Conservation (phyloP, 2,797 vertebrate species). For the Tragelaphus oryx region DNA sequence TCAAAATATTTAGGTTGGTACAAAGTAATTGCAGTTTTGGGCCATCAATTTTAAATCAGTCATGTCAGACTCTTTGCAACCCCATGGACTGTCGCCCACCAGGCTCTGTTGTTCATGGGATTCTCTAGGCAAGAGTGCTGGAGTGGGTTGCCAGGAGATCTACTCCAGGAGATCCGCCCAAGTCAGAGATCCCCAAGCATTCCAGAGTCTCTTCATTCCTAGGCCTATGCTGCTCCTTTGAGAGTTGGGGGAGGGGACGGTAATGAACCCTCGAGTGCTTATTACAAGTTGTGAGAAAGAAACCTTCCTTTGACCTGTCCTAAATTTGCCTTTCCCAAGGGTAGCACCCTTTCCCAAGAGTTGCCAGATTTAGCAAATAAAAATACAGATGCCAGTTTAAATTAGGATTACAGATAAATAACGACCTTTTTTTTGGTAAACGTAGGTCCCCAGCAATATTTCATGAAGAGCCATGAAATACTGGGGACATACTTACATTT, state of each 20-base stretch:
- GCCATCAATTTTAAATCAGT: neutral
- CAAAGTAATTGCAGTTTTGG: neutral
- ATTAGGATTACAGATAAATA: neutral
- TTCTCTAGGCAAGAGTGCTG: neutral
- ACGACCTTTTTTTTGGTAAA: neutral
- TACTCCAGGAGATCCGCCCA: neutral
- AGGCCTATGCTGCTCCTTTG: neutral
- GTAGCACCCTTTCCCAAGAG: neutral
- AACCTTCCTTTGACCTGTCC: neutral
- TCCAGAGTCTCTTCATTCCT: neutral
- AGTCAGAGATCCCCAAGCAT: neutral
- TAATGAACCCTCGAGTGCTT: neutral
- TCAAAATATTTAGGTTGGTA: neutral
- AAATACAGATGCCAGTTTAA: neutral
- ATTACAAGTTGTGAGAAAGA: neutral
- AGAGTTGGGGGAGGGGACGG: neutral
- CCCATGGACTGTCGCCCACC: neutral
- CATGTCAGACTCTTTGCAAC: neutral
- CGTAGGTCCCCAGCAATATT: neutral
- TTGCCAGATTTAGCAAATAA: neutral
- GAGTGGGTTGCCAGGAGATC: neutral
- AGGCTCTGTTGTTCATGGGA: neutral
- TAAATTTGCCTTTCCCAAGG: neutral
- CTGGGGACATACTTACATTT: neutral
- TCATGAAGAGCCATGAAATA: neutral